Base-by-base conservation (phyloP, 2,888 invertebrate genomes). In the Oxystoma pomonae region DNA sequence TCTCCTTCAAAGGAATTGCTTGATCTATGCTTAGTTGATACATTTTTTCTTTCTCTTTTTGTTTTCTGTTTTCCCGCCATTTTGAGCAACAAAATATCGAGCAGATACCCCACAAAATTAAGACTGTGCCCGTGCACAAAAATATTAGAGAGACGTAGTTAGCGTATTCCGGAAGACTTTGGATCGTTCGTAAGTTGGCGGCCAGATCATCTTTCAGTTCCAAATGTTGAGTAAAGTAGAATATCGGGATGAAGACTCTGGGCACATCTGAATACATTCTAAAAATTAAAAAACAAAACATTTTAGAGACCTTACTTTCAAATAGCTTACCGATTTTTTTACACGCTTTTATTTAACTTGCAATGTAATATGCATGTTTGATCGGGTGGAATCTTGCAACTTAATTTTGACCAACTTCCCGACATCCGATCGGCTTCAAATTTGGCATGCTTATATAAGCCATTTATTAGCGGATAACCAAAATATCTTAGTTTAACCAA, bases 221-320 rank as follows among this genome's bases (percentile, higher is more conserved):
- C 0, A 89, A 87, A 66, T 82, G 83, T 74, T 92, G 87, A 70
- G 89, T 86, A 69, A 92, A 89, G 89, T 92, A 92, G 67, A 92
- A 85, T 63, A 90, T 83, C 0, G 92, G 92, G 70, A 92, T 85
- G 74, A 86, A 86, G 69, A 89, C 83, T 61, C 80, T 83, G 1
- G 90, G 90, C 1, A 90, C 85, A 52, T 86, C 78, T 68, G 84
- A 81, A 77, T 87, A 90, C 55, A 91, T 75, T 0, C 89, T 90
- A 80, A 12, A 82, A 79, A n/a, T n/a, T n/a, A n/a, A n/a, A n/a
- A n/a, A n/a, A n/a, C n/a, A n/a, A n/a, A n/a, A n/a, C n/a, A n/a
- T n/a, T n/a, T n/a, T n/a, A n/a, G n/a, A n/a, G n/a, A n/a, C n/a
- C n/a, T n/a, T n/a, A n/a, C n/a, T n/a, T n/a, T n/a, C n/a, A n/a